These are phyloP conservation scores for Nasonia giraulti DNA, from an alignment of 1,140 invertebrate genomes.

Conservation along the genomic window DNA sequence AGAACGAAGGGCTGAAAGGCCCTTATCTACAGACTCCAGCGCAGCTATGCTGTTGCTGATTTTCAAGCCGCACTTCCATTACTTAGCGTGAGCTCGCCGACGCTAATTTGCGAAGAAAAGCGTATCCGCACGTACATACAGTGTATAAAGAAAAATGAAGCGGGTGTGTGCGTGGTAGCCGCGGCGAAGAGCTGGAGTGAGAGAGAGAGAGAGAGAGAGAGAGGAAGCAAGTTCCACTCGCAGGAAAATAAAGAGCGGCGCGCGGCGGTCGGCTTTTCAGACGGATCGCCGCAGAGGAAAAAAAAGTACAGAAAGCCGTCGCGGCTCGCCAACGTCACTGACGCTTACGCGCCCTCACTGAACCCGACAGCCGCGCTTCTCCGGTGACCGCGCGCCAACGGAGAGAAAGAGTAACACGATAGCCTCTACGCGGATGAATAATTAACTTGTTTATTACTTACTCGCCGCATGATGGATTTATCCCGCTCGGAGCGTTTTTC, in stretches of 20 bases:
- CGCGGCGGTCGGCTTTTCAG: conserved; percentile 10
- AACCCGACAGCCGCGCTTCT: not conserved
- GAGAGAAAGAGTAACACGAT: not conserved
- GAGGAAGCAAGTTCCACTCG: too few relatives aligned
- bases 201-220: too few relatives aligned
- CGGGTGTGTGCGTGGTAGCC: too few relatives aligned
- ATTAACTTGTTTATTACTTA: conserved; percentile 15
- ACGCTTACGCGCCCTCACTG: conserved; percentile 16
- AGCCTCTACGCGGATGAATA: conserved; percentile 3
- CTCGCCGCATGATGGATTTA: not conserved
- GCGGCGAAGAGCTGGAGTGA: too few relatives aligned
- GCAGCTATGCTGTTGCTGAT: not conserved
- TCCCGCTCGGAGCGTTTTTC: not conserved
- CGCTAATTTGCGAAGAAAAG: conserved; percentile 32
- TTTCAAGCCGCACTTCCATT: not conserved
- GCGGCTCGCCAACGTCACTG: conserved; percentile 4
- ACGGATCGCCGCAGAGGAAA: too few relatives aligned
- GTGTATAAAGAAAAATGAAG: not conserved
- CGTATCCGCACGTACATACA: not conserved
- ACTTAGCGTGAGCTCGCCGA: not conserved
- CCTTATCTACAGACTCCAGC: too few relatives aligned
- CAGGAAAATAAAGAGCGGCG: conserved; percentile 16
- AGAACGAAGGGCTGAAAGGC: too few relatives aligned
- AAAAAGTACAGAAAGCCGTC: not conserved
- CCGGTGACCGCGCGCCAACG: not conserved